Evolutionary conservation across 1,140 invertebrate genomes (phyloP).

Genomic region (Hypothenemus hampei): DNA sequence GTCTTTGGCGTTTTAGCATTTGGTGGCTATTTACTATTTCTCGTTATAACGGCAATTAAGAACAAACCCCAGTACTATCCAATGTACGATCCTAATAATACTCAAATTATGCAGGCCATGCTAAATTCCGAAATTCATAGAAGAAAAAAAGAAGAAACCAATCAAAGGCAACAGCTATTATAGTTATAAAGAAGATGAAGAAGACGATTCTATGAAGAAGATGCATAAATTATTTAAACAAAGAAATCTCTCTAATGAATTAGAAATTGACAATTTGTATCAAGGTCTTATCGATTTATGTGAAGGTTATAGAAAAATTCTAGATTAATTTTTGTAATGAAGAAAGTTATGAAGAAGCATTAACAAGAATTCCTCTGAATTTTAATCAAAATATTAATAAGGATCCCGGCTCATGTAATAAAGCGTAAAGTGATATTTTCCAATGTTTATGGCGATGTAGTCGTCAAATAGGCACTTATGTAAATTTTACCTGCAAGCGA

Average conservation of each 20-base stretch:
- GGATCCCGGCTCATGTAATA: not conserved
- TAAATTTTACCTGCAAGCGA: not conserved
- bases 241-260: too few relatives aligned
- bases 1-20: slow-evolving; percentile 71
- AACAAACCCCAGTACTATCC: slow-evolving; percentile 47
- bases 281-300: slow-evolving; percentile 48
- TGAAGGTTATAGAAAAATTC: slow-evolving; percentile 49
- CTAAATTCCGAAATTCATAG: slow-evolving; percentile 14
- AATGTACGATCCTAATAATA: slow-evolving; percentile 16
- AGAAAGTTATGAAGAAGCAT: too few relatives aligned
- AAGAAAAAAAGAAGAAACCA: slow-evolving; percentile 20
- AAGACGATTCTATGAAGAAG: too few relatives aligned
- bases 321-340: too few relatives aligned
- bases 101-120: slow-evolving; percentile 21
- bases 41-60: slow-evolving; percentile 66
- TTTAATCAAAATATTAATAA: not conserved
- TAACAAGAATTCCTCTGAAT: too few relatives aligned
- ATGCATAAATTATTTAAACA: too few relatives aligned
- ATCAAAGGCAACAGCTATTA: too few relatives aligned
- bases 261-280: slow-evolving; percentile 47
- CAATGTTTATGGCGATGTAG: not conserved
- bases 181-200: slow-evolving; percentile 1
- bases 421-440: slow-evolving; percentile 9
- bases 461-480: slow-evolving; percentile 2
- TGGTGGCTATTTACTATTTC: slow-evolving; percentile 68